phyloP scores from a whole-genome alignment of 2,888 invertebrate species.

The Glaucopsyche alexis region DNA sequence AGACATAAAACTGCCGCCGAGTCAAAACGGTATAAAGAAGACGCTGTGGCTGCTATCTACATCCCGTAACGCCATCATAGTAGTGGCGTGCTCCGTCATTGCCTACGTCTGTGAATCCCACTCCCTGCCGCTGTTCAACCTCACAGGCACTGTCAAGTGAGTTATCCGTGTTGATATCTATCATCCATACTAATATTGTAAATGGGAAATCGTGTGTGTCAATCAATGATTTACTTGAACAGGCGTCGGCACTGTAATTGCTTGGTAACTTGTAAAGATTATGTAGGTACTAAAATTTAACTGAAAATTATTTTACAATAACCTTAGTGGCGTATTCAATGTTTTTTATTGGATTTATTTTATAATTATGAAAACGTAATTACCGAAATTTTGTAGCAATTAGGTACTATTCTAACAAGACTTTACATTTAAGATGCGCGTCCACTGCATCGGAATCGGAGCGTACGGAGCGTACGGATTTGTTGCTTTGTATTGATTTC shows the following conservation, averaged over 20 bases:
- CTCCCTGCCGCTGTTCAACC: constrained; percentile 82
- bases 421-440: background rate
- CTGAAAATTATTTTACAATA: too few species aligned
- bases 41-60: constrained; percentile 88
- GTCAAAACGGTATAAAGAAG: constrained; percentile 72
- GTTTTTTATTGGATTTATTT: too few species aligned
- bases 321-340: too few species aligned
- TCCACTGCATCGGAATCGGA: too few species aligned
- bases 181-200: too few species aligned
- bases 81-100: constrained; percentile 84
- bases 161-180: constrained; percentile 34
- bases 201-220: too few species aligned
- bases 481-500: too few species aligned
- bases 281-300: too few species aligned
- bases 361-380: background rate
- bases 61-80: constrained; percentile 91
- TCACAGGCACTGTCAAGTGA: constrained; percentile 86
- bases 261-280: too few species aligned
- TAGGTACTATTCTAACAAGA: background rate
- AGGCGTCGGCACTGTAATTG: too few species aligned
- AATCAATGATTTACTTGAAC: too few species aligned
- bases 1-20: constrained; percentile 77
- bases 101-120: constrained; percentile 81
- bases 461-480: too few species aligned
- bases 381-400: background rate